Evolutionary conservation across 2,797 vertebrate species (phyloP).

Genomic region (Sebastes hubbsi): DNA sequence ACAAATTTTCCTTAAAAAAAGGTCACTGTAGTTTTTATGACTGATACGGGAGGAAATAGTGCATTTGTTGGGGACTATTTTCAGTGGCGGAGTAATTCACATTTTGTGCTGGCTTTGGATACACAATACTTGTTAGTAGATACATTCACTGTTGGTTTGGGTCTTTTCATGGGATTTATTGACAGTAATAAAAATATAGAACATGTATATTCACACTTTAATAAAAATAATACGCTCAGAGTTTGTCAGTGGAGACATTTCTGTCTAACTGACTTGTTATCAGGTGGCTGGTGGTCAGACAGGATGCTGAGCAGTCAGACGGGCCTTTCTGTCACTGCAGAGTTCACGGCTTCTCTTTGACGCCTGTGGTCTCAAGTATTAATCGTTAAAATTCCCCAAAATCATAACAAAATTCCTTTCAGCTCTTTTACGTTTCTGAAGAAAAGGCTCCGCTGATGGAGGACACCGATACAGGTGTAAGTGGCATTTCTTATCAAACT

Average conservation of each 20-base stretch:
- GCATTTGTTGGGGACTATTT: not conserved
- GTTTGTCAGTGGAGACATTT: not conserved
- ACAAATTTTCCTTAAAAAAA: not conserved
- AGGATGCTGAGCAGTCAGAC: constrained; percentile 1
- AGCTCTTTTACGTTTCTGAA: constrained; percentile 1
- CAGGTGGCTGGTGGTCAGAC: not conserved
- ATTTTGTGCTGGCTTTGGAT: too few relatives aligned
- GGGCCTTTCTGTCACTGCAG: not conserved
- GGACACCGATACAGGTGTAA: constrained; percentile 32
- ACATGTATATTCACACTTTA: not conserved
- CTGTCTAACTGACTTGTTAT: not conserved
- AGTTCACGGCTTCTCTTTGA: constrained; percentile 18
- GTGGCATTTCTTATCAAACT: constrained; percentile 17
- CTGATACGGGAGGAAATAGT: fast-evolving
- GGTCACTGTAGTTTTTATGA: too few relatives aligned
- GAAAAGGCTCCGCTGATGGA: constrained; percentile 37
- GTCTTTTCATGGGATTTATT: not conserved
- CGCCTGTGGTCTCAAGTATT: constrained; percentile 20
- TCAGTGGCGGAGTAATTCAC: not conserved
- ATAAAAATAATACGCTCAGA: not conserved
- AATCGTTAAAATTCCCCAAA: constrained; percentile 59
- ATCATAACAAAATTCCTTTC: constrained; percentile 67
- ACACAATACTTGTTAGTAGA: too few relatives aligned
- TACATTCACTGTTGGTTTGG: not conserved
- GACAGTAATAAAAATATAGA: not conserved